Evolutionary conservation across 2,113 vertebrate species (phyloP), one percentile per base, ranked within the genome.

Genomic region (Notechis scutatus): DNA sequence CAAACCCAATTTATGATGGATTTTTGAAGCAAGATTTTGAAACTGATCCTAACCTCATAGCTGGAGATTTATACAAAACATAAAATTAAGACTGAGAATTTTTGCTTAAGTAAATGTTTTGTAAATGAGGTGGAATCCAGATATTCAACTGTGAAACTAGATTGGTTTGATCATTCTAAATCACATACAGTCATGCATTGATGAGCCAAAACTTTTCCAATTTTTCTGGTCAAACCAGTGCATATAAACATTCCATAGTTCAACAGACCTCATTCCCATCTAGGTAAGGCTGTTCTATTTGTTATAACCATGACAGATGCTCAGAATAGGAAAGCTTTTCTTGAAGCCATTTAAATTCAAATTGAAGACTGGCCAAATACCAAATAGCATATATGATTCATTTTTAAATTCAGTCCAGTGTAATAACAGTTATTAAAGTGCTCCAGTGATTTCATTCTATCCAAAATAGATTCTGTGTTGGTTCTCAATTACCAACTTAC

Each of bases 331-430:
- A 92, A 92, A 92, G 54, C 89, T 61, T 93, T 92, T 94, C 56
- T 91, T 92, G 85, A 89, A 91, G 89, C 74, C 94, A 94, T 85
- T 94, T 69, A 92, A 0, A 86, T 88, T 94, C 94, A 94, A 94
- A 96, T 93, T 96, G 88, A 90, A 94, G 92, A 91, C 57, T 90
- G 96, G 93, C 90, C 93, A 96, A 96, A 97, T n/a, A 6, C 69
- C 93, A 94, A 85, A 90, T 91, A 42, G 91, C 96, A 93, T 87
- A 90, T 95, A 89, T 92, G 92, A 94, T 94, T 94, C 94, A 54
- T 93, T 97, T 95, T 95, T 95, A 95, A 94, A 89, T 57, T 50
- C 21, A 0, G 23, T 11, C n/a, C 45, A 88, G 85, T 42, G 5
- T 64, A 87, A 0, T 26, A 93, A 93, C 52, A 45, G 5, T 20